Base-by-base conservation (phyloP, 2,113 vertebrate genomes). In the Pogona vitticeps region DNA sequence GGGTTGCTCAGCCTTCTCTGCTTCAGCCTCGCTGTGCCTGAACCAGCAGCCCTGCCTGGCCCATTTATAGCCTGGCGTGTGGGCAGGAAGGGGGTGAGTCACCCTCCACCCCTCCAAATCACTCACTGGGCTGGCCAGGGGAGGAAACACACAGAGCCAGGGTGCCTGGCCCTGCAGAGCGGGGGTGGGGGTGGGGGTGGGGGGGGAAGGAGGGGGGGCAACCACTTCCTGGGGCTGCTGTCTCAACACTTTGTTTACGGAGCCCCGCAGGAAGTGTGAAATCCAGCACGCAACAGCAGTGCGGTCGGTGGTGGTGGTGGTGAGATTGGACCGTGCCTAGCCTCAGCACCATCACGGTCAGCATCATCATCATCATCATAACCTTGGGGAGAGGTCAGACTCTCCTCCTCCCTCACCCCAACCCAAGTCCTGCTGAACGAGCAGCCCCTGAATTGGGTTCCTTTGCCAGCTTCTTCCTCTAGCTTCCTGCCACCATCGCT, bases 171-270 rank as follows among this genome's bases (percentile, higher is more conserved):
- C 46, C 46, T 52, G 46, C 5, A n/a, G n/a, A n/a, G n/a, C n/a
- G n/a, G n/a, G n/a, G n/a, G n/a, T n/a, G 40, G 73, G 26, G 42
- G 40, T 46, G 76, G 42, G n/a, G 7, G 17, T 0, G 0, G 20
- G 20, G 76, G 92, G 21, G n/a, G 28, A 33, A 33, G 9, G 4
- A 0, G 1, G 15, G 40, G 28, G 40, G 73, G 67, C 52, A 0
- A 2, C 84, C 91, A 36, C 1, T 77, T 90, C 67, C 90, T 82
- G 94, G 90, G 91, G 90, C 93, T 10, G 46, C 46, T 89, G 88
- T 92, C 95, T 93, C 93, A 95, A 94, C 91, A 93, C 92, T 92
- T 91, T 94, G 94, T 95, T 95, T 94, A 94, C 83, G 46, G 93
- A 93, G 91, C 0, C 71, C n/a, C 20, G 6, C 72, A 82, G 87